Percentiles rank a stretch among this genome's conserved stretches.
Evolutionary conservation across 2,797 vertebrate species (phyloP).

Genomic region (Cirrhinus molitorella): DNA sequence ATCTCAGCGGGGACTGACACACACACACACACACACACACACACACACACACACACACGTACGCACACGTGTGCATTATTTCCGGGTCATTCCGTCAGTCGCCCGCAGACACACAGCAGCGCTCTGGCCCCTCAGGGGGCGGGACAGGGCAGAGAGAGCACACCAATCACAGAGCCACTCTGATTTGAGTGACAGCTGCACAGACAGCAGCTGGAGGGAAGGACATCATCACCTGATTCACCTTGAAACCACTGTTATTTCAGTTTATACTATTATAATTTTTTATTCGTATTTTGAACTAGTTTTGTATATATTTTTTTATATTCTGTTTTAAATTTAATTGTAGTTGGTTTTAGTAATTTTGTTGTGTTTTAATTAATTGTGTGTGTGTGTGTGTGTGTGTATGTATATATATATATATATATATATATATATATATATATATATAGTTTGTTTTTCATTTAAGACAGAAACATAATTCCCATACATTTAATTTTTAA

Average conservation of each 20-base stretch:
- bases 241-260: neutral
- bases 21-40: constrained; percentile 55
- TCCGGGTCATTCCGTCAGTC: constrained; percentile 52
- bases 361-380: neutral
- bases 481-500: neutral
- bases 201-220: constrained; percentile 13
- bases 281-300: neutral
- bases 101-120: constrained; percentile 18
- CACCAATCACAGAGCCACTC: constrained; percentile 46
- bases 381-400: no score
- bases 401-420: neutral
- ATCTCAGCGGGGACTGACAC: neutral
- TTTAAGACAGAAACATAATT: neutral
- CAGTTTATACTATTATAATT: neutral
- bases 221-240: neutral
- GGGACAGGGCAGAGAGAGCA: neutral
- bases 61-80: constrained; percentile 33
- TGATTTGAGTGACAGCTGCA: constrained; percentile 47
- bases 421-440: no score
- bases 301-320: neutral
- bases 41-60: no score
- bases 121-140: neutral
- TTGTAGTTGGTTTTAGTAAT: neutral
- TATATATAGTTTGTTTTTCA: no score
- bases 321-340: neutral